Base-by-base conservation (phyloP, 2,888 invertebrate genomes). In the Nomada goodeniana region DNA sequence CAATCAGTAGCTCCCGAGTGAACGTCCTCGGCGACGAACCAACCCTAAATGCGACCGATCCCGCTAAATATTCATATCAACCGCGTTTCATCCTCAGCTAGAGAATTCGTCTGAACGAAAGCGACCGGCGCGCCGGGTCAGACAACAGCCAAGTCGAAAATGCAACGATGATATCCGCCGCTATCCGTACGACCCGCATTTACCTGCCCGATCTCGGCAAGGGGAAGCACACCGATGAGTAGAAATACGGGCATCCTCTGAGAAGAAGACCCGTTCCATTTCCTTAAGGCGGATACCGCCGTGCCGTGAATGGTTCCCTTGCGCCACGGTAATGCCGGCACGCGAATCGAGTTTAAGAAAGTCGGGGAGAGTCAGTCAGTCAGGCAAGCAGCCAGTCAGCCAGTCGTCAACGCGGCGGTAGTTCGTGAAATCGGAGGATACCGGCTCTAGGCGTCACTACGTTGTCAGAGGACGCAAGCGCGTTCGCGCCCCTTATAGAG, bases 401-500 rank as follows among this genome's bases (percentile, higher is more conserved):
- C 75, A 82, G 81, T 69, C 77, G 75, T 80, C 82, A 84, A 36
- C 36, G 85, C 84, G 88, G 86, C 82, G 86, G 85, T 83, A 87
- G 89, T 88, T 88, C 72, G 87, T 86, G 87, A 88, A 89, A 90
- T 90, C 87, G 87, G 79, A 85, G 84, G 79, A 82, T 83, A 86
- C 82, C 83, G 82, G 80, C 76, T 79, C 67, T 78, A 77, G 86
- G 86, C 85, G 85, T 85, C 81, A 78, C 79, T 83, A 87, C 80
- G 83, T 79, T 86, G 87, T 83, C 80, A 82, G 87, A 89, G 89
- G 86, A 91, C 90, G 89, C 89, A 89, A 87, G 92, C 91, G 89
- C 91, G 90, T 88, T 88, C 90, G 88, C 89, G 84, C 89, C 89
- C 91, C 92, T 93, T 93, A 92, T 93, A 92, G 92, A 92, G 91